These are phyloP conservation scores for Platerodrilus igneus DNA, from an alignment of 2,888 invertebrate genomes.

Conservation along the genomic window DNA sequence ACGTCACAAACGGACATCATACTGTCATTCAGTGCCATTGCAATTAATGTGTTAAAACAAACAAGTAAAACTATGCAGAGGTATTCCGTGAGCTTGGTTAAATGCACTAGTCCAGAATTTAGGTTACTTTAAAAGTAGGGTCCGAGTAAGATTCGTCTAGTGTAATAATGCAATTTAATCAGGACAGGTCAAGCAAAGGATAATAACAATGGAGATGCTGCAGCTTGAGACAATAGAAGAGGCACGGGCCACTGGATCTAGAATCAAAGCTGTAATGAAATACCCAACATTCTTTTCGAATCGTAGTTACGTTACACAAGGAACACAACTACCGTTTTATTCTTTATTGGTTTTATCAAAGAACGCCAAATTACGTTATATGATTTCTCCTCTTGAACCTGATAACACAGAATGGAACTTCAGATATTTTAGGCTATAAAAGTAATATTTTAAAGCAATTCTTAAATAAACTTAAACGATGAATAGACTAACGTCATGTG, in stretches of 20 bases:
- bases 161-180: constrained; percentile 25
- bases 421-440: no score
- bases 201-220: constrained; percentile 28
- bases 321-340: constrained; percentile 22
- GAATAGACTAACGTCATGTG: constrained; percentile 12
- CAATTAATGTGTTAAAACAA: no score
- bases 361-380: no score
- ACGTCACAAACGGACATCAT: no score
- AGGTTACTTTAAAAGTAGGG: no score
- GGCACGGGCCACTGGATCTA: constrained; percentile 34
- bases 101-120: no score
- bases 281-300: constrained; percentile 29
- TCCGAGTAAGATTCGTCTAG: constrained; percentile 11
- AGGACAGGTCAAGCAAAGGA: constrained; percentile 24
- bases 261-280: constrained; percentile 39
- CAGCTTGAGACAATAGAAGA: constrained; percentile 34
- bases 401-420: no score
- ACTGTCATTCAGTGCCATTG: no score
- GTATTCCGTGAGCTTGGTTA: no score
- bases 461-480: constrained; percentile 21
- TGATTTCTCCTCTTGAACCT: no score
- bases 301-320: constrained; percentile 23
- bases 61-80: no score
- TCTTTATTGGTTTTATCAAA: constrained; percentile 18
- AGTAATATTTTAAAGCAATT: constrained; percentile 19